Conservation (phyloP, 2,113 vertebrate species). For the Mola mola region DNA sequence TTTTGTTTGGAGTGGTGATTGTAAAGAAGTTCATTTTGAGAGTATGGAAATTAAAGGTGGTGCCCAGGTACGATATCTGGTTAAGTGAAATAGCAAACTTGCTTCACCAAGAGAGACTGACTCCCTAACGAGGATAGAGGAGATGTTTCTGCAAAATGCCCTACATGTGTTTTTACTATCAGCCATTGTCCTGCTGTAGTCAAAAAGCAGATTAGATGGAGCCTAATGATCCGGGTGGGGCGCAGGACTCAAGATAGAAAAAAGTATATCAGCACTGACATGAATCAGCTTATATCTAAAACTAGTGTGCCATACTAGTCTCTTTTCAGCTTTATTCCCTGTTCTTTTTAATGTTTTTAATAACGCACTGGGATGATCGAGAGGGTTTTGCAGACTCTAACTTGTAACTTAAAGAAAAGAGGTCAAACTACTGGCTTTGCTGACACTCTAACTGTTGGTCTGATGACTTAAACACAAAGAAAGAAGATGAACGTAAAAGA, state of each 20-base stretch:
- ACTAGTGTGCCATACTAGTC: too few relatives aligned
- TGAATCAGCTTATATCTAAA: background rate
- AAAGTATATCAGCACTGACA: slow-evolving; percentile 20
- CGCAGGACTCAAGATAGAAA: background rate
- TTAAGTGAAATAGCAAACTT: too few relatives aligned
- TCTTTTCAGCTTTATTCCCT: background rate
- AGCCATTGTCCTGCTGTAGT: slow-evolving; percentile 16
- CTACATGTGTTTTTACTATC: slow-evolving; percentile 9
- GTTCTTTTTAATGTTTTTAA: background rate
- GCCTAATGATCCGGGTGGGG: slow-evolving; percentile 36
- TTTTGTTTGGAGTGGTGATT: too few relatives aligned
- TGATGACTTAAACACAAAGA: slow-evolving; percentile 21
- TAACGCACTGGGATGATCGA: background rate
- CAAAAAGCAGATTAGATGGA: slow-evolving; percentile 38
- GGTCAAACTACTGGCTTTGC: background rate
- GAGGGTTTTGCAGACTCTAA: background rate
- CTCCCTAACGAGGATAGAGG: too few relatives aligned
- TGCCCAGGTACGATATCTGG: too few relatives aligned
- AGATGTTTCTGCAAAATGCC: too few relatives aligned
- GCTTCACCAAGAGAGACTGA: too few relatives aligned
- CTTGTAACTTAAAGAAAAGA: background rate
- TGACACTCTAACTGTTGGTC: slow-evolving; percentile 7
- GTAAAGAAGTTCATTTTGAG: too few relatives aligned
- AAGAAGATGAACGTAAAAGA: background rate
- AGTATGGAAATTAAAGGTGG: too few relatives aligned